Base-by-base conservation (phyloP, 1,140 invertebrate genomes). In the Drosophila kanapiae region DNA sequence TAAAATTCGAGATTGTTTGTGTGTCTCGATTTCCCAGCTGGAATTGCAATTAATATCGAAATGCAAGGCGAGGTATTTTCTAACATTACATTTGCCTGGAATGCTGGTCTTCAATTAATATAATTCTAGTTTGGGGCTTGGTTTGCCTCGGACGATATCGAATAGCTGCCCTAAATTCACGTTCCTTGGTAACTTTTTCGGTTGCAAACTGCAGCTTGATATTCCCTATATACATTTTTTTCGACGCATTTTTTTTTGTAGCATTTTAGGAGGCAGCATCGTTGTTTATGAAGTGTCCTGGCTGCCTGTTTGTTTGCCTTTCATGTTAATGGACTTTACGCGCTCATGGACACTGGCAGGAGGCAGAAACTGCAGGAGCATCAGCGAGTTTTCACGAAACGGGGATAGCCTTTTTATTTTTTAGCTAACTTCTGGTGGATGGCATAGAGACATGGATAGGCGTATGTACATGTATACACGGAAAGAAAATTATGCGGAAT, bases 321-420 rank as follows among this genome's bases (percentile, higher is more conserved):
- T 83, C 84, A 87, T 83, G 83, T 82, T 87, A 83, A 88, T 88
- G 83, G 83, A 87, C 83, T 87, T 88, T 88, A 80, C 84, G 84
- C 80, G 57, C 72, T 80, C 67, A 74, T 80, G 77, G 65, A 67
- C 83, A 77, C 59, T 83, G 71, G 49, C 51, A 59, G 35, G 37
- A 37, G 53, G 67, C 51, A 51, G 61, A 74, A 67, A 58, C 63
- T 43, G 63, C 62, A 67, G 54, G 11, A 76, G 56, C 74, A 29
- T 37, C 63, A 57, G 40, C 67, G 67, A 70, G 56, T 65, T 77
- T 43, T 33, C 37, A 13, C 43, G 38, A 78, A 77, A 69, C 49
- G 51, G 27, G 71, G 33, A 23, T 67, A 65, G n/a, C 27, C 64
- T 31, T 51, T 60, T 60, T 56, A 38, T 72, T 43, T 18, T 31